phyloP scores from a whole-genome alignment of 2,113 vertebrate species.

The Strigops habroptila region DNA sequence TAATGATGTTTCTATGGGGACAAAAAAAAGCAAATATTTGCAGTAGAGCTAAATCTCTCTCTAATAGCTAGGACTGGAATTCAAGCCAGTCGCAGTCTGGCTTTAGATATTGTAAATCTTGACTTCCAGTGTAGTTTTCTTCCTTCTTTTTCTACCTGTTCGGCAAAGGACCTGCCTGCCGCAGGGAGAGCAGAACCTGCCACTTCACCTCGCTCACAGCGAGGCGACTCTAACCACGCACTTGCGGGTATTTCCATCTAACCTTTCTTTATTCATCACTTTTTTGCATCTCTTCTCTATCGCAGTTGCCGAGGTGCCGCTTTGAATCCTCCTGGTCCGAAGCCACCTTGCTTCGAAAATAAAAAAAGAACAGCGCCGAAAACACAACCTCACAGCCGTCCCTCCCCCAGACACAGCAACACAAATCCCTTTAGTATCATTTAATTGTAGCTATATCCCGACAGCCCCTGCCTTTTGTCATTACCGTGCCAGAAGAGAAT shows the following conservation, averaged over 20 bases:
- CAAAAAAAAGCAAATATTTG: not conserved
- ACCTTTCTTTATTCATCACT: not conserved
- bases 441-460: not conserved
- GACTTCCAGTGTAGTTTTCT: not conserved
- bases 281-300: not conserved
- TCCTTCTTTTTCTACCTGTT: not conserved
- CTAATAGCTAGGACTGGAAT: not conserved
- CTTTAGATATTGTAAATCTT: not conserved
- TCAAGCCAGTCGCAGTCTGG: not conserved
- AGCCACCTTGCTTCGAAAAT: constrained; percentile 11
- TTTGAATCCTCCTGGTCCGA: not conserved
- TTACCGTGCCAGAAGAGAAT: not conserved
- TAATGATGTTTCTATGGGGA: not conserved
- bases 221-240: not conserved
- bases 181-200: not conserved
- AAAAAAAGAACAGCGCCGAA: not conserved
- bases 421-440: not conserved
- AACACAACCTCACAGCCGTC: not conserved
- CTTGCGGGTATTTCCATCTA: not conserved
- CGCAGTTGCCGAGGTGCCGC: not conserved
- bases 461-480: not conserved
- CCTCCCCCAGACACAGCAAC: not conserved
- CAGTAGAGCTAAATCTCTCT: not conserved
- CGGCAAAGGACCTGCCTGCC: not conserved
- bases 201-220: not conserved